Percentiles rank a stretch among this genome's conserved stretches.
Evolutionary conservation across 1,140 invertebrate genomes (phyloP).

Genomic region (Acarapis woodi): DNA sequence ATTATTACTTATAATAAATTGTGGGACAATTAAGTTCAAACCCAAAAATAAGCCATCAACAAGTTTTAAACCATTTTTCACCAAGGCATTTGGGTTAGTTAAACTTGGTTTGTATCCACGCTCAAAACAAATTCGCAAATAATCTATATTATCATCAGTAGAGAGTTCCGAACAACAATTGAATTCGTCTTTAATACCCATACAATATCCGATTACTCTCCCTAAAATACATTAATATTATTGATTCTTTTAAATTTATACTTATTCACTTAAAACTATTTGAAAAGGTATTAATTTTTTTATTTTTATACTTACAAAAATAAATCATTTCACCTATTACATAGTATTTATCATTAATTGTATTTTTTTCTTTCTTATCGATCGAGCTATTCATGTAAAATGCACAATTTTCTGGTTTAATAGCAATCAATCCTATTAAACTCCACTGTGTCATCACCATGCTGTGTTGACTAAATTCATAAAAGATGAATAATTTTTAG

Average conservation of each 20-base stretch:
- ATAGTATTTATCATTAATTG: too few relatives aligned
- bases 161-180: conserved; percentile 23
- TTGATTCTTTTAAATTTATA: conserved; percentile 25
- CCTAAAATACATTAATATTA: conserved; percentile 53
- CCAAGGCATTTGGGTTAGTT: conserved; percentile 2
- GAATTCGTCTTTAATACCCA: conserved; percentile 46
- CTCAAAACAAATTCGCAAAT: conserved; percentile 8
- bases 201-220: conserved; percentile 41
- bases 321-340: too few relatives aligned
- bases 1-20: conserved; percentile 4
- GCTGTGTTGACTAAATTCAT: conserved; percentile 15
- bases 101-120: conserved; percentile 7
- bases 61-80: conserved; percentile 5
- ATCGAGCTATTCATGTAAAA: conserved; percentile 4
- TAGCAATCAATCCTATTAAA: conserved; percentile 14
- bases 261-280: too few relatives aligned
- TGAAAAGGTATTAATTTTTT: too few relatives aligned
- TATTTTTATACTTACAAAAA: too few relatives aligned
- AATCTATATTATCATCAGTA: conserved; percentile 3
- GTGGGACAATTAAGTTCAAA: conserved; percentile 2
- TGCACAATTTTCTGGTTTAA: conserved; percentile 7
- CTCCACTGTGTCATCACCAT: conserved; percentile 16
- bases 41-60: conserved; percentile 8
- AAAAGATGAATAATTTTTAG: too few relatives aligned
- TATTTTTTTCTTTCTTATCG: too few relatives aligned